These are phyloP conservation scores for Torymus tubicola DNA, from an alignment of 2,888 invertebrate genomes.

Conservation along the genomic window DNA sequence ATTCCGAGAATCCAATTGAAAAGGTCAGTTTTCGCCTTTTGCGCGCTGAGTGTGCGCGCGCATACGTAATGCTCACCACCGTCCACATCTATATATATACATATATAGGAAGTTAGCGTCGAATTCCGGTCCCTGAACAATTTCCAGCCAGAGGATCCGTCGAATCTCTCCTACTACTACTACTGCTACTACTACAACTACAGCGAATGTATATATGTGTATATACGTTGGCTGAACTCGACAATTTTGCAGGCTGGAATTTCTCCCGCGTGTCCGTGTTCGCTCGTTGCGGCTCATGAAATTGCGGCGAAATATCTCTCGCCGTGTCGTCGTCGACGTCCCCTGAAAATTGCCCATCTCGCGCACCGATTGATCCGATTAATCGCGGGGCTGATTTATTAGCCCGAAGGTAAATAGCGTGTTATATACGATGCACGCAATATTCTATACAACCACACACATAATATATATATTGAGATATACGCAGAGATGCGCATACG, in stretches of 20 bases:
- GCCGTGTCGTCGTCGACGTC: neutral
- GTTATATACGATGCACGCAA: neutral
- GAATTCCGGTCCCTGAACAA: constrained; percentile 20
- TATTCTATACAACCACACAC: too few relatives aligned
- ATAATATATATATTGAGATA: too few relatives aligned
- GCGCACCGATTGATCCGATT: constrained; percentile 15
- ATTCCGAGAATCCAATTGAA: neutral
- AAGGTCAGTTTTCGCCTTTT: constrained; percentile 42
- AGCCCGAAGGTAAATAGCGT: constrained; percentile 9
- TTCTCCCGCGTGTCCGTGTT: neutral
- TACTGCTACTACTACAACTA: too few relatives aligned
- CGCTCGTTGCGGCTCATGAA: constrained; percentile 2
- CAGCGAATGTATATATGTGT: too few relatives aligned
- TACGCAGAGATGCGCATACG: too few relatives aligned
- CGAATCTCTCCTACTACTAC: too few relatives aligned
- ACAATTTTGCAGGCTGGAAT: constrained; percentile 28
- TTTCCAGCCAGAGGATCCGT: constrained; percentile 6
- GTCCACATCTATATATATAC: neutral
- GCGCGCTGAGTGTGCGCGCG: neutral
- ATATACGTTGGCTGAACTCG: neutral
- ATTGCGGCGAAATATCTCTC: constrained; percentile 1
- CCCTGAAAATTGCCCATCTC: constrained; percentile 6
- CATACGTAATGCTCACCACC: constrained; percentile 7
- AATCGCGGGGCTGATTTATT: constrained; percentile 13
- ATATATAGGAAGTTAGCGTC: neutral